Conservation (phyloP, 2,113 vertebrate genomes). For the Lepisosteus osseus region DNA sequence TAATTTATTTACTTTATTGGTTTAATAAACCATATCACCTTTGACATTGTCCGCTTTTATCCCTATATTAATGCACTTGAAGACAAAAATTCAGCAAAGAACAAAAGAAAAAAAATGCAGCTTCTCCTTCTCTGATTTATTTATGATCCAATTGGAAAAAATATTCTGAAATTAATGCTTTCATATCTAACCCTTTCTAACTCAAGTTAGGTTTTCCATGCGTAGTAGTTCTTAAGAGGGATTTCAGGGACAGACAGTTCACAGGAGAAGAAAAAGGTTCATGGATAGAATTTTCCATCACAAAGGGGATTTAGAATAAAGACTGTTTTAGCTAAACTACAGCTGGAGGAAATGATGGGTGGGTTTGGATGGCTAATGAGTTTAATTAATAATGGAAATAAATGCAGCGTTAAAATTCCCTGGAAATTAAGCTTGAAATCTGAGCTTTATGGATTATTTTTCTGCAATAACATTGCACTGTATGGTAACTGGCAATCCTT, state of each 20-base stretch:
- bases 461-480: conserved; percentile 46
- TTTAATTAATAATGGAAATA: conserved; percentile 71
- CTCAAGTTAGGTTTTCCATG: neutral
- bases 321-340: conserved; percentile 10
- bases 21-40: no score
- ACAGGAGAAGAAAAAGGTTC: neutral
- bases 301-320: conserved; percentile 15
- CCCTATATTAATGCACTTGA: conserved; percentile 11
- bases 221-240: neutral
- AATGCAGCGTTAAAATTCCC: conserved; percentile 51
- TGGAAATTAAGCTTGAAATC: conserved; percentile 39
- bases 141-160: neutral
- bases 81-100: conserved; percentile 3
- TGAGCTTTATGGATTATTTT: conserved; percentile 48
- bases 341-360: conserved; percentile 44
- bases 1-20: no score
- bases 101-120: neutral
- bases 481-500: neutral
- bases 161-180: neutral
- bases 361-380: conserved; percentile 56
- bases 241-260: neutral
- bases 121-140: neutral
- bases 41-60: conserved; percentile 1
- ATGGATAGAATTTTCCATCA: neutral
- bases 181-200: neutral